phyloP scores from a whole-genome alignment of 2,888 invertebrate species.

The Lasioglossum vierecki region DNA sequence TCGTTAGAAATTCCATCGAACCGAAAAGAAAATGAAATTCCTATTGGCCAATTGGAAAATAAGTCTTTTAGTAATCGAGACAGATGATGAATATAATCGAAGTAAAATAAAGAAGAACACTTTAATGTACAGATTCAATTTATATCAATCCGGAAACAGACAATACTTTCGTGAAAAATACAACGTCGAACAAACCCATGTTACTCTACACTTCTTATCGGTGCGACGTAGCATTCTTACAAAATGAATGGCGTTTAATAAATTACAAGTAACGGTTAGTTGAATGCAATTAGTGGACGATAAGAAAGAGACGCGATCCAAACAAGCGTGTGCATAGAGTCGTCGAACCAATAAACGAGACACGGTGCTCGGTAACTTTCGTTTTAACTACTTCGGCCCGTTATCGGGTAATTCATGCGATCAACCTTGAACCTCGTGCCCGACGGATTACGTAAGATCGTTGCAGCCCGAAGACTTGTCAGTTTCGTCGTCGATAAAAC shows the following conservation, averaged over 20 bases:
- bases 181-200: too few relatives aligned
- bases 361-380: not conserved
- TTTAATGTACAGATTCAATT: not conserved
- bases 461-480: not conserved
- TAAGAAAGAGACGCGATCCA: not conserved
- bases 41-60: not conserved
- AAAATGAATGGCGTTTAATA: not conserved
- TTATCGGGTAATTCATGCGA: not conserved
- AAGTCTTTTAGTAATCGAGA: not conserved
- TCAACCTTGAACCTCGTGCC: conserved; percentile 31
- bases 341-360: conserved; percentile 39
- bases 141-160: not conserved
- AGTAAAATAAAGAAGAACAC: not conserved
- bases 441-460: not conserved
- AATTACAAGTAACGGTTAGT: not conserved
- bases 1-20: not conserved
- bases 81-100: not conserved
- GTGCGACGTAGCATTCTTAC: not conserved
- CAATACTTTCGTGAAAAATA: not conserved
- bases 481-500: not conserved
- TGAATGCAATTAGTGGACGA: not conserved
- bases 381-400: conserved; percentile 19
- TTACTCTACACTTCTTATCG: too few relatives aligned
- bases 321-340: not conserved
- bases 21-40: not conserved